Percentiles rank a stretch among this genome's conserved stretches.
Evolutionary conservation across 2,113 vertebrate species (phyloP).

Genomic region (Rhineura floridana): DNA sequence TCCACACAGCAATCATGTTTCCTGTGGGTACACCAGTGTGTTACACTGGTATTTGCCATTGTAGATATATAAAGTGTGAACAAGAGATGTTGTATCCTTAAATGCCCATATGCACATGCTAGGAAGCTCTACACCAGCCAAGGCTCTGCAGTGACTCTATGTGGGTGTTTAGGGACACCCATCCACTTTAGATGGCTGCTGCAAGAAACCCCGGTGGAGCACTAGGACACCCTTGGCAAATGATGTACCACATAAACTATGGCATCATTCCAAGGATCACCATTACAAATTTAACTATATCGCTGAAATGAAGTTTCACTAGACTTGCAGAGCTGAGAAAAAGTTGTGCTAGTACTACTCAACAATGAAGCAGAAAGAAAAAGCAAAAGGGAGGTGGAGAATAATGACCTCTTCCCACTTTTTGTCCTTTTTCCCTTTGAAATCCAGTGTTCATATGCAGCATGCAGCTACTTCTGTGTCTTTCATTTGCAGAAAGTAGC

Average conservation of each 20-base stretch:
- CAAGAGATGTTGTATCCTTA: not conserved
- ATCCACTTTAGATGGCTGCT: not conserved
- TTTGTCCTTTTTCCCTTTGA: constrained; percentile 27
- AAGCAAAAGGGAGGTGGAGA: not conserved
- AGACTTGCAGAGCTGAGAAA: not conserved
- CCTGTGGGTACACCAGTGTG: not conserved
- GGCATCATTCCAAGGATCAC: constrained; percentile 7
- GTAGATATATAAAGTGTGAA: not conserved
- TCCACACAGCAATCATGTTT: not conserved
- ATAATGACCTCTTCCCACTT: constrained; percentile 5
- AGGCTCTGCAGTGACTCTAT: not conserved
- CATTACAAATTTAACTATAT: constrained; percentile 48
- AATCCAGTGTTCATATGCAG: not conserved
- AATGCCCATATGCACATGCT: not conserved
- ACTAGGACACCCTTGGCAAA: not conserved
- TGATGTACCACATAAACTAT: not conserved
- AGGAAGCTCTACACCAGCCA: not conserved
- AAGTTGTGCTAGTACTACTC: not conserved
- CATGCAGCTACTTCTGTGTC: fast-evolving
- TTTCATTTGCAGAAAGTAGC: not conserved
- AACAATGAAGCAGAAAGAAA: constrained; percentile 20
- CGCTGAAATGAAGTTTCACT: constrained; percentile 36
- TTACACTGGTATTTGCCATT: not conserved
- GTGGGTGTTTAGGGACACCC: not conserved
- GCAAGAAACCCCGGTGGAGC: not conserved